Evolutionary conservation across 2,113 vertebrate genomes (phyloP), one percentile per base, ranked within the genome.

Genomic region (Toxotes jaculatrix): DNA sequence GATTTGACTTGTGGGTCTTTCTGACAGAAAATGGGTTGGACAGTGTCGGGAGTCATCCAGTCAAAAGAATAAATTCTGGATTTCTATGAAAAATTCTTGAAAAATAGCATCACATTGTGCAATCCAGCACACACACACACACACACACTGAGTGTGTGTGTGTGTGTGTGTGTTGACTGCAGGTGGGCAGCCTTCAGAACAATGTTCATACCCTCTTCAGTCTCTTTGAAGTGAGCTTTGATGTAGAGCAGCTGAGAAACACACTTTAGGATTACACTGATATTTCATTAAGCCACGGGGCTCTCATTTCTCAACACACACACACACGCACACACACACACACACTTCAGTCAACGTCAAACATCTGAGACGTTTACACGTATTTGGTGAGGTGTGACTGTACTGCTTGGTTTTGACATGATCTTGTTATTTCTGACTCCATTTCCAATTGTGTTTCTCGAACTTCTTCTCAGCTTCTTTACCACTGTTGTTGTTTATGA

Each of bases 191-290:
- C 75, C 79, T 55, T 82, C 60, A 66, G 51, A 82, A 61, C 69
- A 57, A 71, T 68, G 49, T 67, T 63, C 74, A 75, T 49, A 74
- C 77, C 74, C 60, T 60, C 45, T 12, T 79, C 79, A 76, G 40
- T 14, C 45, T 75, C 53, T 85, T 65, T 86, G 62, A 85, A 77
- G 76, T 34, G 40, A 43, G 65, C 82, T 85, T 85, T 88, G 83
- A 88, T 85, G 75, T 64, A 9, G 60, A 68, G 61, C 49, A 74
- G 34, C 66, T 19, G 76, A 83, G 60, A 40, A 68, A 67, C 75
- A 74, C 75, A 76, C 53, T 77, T 67, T 7, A 59, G 61, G 47
- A 72, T 71, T 61, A 61, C 59, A 78, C 17, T 2, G 27, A 69
- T 65, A 19, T 81, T 78, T 65, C n/a, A 70, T 80, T 64, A 47